Base-by-base conservation (phyloP, 2,113 vertebrate genomes). In the Chaetodon auriga region DNA sequence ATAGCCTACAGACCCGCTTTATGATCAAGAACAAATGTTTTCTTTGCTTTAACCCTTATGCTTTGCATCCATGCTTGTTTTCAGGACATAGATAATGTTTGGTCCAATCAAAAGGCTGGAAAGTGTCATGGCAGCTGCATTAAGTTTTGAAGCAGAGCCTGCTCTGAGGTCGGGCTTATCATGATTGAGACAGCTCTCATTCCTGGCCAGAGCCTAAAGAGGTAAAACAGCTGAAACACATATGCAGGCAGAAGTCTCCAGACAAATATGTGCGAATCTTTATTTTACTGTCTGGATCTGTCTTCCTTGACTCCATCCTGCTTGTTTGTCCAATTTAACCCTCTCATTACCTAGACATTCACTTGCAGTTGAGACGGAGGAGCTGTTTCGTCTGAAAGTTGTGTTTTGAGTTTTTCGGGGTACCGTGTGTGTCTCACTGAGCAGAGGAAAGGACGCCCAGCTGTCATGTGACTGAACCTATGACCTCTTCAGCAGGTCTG, bases 161-260 rank as follows among this genome's bases (percentile, higher is more conserved):
- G 38, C 38, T 54, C 15, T 46, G 61, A 71, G 55, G 70, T 70
- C 6, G 1, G 57, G 36, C 48, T 81, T 62, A 30, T 74, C 9
- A 15, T 46, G 55, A 21, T 46, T 38, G 70, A 77, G 64, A 55
- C 35, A n/a, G 75, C 65, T 68, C 66, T 72, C 68, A 57, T 65
- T 85, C 41, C 60, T 65, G 80, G 78, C 64, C 73, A 64, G 49
- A 73, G 41, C 21, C 61, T 13, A n/a, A 45, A 76, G 60, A 73
- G 71, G 63, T 53, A 64, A 80, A 83, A 90, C 91, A 92, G 90
- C 82, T 70, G 87, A 86, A 85, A 36, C n/a, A 64, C 92, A 90
- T 66, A 92, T 90, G 90, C 87, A 78, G 80, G 61, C 58, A 72
- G 45, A 15, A 61, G 43, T 43, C 62, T 77, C 55, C 68, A 92